A percentile compares a stretch with the other conserved stretches of the same genome.
Conservation (phyloP, 1,140 invertebrate genomes). For the Pseudoatta argentina region DNA sequence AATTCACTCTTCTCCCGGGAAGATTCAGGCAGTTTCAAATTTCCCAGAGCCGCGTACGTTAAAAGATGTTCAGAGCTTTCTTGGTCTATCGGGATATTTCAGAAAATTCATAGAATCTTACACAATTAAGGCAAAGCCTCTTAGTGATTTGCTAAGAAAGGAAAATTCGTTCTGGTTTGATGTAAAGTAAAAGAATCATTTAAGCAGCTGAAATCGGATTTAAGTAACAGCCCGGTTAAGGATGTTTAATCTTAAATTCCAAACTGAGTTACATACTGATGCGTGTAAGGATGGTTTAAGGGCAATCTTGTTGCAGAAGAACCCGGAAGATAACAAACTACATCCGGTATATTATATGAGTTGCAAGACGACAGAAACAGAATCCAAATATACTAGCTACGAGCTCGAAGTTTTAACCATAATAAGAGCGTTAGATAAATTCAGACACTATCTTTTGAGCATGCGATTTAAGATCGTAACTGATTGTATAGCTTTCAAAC, state of each 20-base stretch:
- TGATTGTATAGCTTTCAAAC: no score
- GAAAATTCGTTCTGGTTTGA: background rate
- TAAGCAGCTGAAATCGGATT: background rate
- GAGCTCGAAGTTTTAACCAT: background rate
- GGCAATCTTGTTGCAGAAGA: slow-evolving; percentile 17
- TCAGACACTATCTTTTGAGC: background rate
- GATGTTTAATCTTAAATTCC: slow-evolving; percentile 21
- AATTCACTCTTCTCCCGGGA: background rate
- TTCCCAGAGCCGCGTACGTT: background rate
- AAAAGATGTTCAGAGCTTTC: slow-evolving; percentile 14
- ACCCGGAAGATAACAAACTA: background rate
- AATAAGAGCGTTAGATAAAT: slow-evolving; percentile 1
- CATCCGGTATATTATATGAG: slow-evolving; percentile 28
- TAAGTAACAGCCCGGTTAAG: slow-evolving; percentile 2
- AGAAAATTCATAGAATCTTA: slow-evolving; percentile 17
- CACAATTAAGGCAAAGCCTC: background rate
- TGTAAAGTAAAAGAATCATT: background rate
- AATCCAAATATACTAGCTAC: background rate
- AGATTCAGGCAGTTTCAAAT: background rate
- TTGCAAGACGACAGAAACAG: background rate
- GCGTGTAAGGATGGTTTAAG: slow-evolving; percentile 15
- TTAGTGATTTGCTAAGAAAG: slow-evolving; percentile 22
- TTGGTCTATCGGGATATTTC: slow-evolving; percentile 21
- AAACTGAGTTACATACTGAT: slow-evolving; percentile 29
- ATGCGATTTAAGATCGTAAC: no score